Percentiles rank a stretch among this genome's conserved stretches.
Conservation (phyloP, 2,113 vertebrate genomes). For the Muntiacus reevesi region DNA sequence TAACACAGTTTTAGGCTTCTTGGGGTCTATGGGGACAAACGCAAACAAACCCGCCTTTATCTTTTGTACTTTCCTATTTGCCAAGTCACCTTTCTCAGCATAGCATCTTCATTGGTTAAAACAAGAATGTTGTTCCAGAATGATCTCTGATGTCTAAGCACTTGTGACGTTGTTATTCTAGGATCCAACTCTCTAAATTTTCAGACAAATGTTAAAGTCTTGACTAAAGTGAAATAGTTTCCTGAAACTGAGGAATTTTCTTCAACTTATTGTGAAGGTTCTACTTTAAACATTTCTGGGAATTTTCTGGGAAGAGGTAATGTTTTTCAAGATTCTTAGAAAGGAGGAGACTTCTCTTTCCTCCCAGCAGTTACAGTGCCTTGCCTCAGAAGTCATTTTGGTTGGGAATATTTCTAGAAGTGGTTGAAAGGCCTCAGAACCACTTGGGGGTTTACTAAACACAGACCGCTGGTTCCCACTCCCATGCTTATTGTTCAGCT, state of each 20-base stretch:
- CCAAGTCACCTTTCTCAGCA: neutral
- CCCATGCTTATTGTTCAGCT: neutral
- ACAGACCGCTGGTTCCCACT: neutral
- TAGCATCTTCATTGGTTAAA: neutral
- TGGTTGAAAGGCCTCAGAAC: neutral
- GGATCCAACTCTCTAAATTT: neutral
- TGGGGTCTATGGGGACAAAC: neutral
- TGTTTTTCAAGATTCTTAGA: neutral
- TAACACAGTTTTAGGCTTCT: neutral
- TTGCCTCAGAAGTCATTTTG: neutral
- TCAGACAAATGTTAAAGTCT: neutral
- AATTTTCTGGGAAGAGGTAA: neutral
- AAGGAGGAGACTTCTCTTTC: neutral
- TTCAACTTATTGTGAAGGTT: neutral
- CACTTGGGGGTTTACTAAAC: neutral
- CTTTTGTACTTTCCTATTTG: neutral
- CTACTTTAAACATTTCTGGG: neutral
- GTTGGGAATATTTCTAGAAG: neutral
- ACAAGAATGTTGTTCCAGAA: neutral
- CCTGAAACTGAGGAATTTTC: neutral
- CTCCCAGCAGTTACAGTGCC: neutral
- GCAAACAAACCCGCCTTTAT: neutral
- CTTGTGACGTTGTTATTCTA: neutral
- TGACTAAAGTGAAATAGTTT: neutral
- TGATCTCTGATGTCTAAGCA: neutral